Evolutionary conservation across 2,888 invertebrate species (phyloP), one percentile per base, ranked within the genome.

Genomic region (Drosophila anomalipes): DNA sequence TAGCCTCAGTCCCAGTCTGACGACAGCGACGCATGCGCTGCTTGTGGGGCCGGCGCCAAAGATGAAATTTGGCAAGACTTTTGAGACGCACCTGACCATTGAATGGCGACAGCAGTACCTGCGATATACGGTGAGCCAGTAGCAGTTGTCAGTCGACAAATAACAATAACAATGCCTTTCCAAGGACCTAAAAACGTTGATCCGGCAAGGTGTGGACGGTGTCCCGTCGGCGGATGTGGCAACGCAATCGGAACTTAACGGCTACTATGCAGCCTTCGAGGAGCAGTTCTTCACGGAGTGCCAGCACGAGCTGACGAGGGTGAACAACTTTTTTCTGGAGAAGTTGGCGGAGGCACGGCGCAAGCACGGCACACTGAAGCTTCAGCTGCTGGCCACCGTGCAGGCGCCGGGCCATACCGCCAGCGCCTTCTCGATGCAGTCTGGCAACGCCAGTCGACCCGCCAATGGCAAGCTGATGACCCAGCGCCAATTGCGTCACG

Each of bases 61-160:
- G 61, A 99, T 99, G 99, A 99, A 99, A 95, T 99, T 99, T 94
- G 98, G 99, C 1, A 98, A 99, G 94, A 99, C 99, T 94, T 95
- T 99, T 75, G 96, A 97, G 77, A 98, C 98, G 62, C 99, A 99
- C 93, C 97, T 99, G 89, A 99, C 99, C 77, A 99, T 99, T n/a
- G 99, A 99, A 95, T 99, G 99, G 99, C 96, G 99, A 74, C 98
- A 98, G 94, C 99, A 99, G 94, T 99, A 97, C 91, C 97, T 97
- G 83, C 96, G 96, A 89, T 97, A 97, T 94, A 97, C 97, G 95
- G 97, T 91, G 52, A 82, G 82, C 70, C 30, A 41, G 22, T 30
- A 22, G 33, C 16, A 60, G 9, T 35, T 16, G n/a, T 22, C 22
- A 14, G 22, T 47, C 14, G 33, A 41, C 30, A 32, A 41, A 32